A percentile compares a stretch with the other conserved stretches of the same genome.
Evolutionary conservation across 2,888 invertebrate species (phyloP).

Genomic region (Plebejus argus): DNA sequence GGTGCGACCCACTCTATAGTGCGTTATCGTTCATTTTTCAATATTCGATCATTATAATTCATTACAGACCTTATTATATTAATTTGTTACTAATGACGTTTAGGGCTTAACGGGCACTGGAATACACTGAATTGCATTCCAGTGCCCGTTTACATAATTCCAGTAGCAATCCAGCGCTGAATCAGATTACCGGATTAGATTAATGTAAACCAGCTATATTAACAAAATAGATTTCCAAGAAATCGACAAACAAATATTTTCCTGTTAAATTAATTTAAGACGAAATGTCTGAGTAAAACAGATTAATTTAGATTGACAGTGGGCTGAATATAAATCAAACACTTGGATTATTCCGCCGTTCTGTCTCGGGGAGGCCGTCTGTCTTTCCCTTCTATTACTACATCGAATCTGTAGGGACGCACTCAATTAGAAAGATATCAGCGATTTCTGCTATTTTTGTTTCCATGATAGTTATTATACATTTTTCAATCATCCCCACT

Average conservation of each 20-base stretch:
- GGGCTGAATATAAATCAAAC: constrained; percentile 47
- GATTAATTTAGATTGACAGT: constrained; percentile 45
- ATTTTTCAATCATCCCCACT: no score
- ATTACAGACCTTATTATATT: no score
- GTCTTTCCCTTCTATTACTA: constrained; percentile 52
- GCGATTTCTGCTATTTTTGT: not conserved
- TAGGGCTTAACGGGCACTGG: no score
- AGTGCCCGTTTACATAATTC: no score
- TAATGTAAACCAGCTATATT: no score
- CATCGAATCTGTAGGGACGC: constrained; percentile 43
- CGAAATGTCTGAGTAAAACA: constrained; percentile 38
- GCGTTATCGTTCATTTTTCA: no score
- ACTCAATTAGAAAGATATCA: constrained; percentile 40
- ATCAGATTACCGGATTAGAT: no score
- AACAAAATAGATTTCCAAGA: not conserved
- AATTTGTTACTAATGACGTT: no score
- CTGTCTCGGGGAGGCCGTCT: constrained; percentile 47
- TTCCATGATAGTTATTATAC: not conserved
- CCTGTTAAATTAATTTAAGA: constrained; percentile 49
- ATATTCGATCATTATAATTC: no score
- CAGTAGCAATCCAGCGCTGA: no score
- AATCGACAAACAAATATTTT: constrained; percentile 1
- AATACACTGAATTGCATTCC: no score
- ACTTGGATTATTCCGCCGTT: constrained; percentile 44
- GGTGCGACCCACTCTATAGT: no score